phyloP scores from a whole-genome alignment of 2,888 invertebrate genomes.

The Lasioglossum malachurum region DNA sequence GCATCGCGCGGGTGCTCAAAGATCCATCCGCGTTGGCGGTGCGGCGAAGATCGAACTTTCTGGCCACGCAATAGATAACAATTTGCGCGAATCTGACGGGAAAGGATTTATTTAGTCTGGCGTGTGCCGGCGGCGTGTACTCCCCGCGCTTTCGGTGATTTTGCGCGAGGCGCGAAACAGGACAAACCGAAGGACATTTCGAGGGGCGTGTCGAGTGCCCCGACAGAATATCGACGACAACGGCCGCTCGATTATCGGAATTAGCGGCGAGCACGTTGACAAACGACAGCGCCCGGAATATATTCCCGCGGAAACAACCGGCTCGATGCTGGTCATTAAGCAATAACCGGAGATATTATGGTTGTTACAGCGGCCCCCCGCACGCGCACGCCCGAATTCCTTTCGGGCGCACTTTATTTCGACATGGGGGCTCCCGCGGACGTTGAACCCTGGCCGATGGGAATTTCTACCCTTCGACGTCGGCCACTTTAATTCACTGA shows the following conservation, averaged over 20 bases:
- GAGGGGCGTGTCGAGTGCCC: neutral
- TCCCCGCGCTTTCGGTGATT: neutral
- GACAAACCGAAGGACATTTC: constrained; percentile 1
- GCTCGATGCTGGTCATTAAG: constrained; percentile 12
- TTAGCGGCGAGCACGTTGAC: constrained; percentile 30
- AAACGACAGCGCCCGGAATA: constrained; percentile 19
- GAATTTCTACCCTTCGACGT: constrained; percentile 2
- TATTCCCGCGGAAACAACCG: constrained; percentile 7
- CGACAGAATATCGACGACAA: constrained; percentile 11
- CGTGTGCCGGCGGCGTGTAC: neutral
- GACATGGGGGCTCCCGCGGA: neutral
- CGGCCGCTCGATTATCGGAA: constrained; percentile 29
- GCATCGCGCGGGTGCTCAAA: constrained; percentile 24
- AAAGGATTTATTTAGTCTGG: constrained; percentile 44
- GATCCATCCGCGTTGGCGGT: constrained; percentile 25
- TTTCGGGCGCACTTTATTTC: neutral
- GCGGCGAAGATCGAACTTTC: constrained; percentile 23
- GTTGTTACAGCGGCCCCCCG: neutral
- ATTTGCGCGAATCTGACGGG: constrained; percentile 47
- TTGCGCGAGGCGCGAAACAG: constrained; percentile 11
- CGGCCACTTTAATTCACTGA: neutral
- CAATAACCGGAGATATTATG: constrained; percentile 13
- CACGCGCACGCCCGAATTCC: neutral
- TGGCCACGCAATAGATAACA: constrained; percentile 46
- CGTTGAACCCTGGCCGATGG: constrained; percentile 7